Conservation (phyloP, 2,888 invertebrate genomes). For the Ectobius pallidus region DNA sequence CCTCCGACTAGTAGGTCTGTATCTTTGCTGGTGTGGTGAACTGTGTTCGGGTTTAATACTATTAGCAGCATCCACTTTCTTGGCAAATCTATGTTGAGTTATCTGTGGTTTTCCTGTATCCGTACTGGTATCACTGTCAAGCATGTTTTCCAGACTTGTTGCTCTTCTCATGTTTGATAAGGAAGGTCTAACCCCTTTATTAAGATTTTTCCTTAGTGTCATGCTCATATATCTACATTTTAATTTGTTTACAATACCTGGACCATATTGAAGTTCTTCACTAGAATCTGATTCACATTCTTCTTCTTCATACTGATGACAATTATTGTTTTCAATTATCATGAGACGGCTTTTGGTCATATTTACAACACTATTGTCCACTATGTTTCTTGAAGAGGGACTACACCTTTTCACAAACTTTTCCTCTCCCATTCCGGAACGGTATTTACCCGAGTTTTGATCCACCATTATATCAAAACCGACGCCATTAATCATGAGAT, state of each 20-base stretch:
- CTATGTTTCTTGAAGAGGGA: conserved; percentile 56
- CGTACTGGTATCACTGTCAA: conserved; percentile 65
- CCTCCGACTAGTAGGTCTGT: conserved; percentile 52
- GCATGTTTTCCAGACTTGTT: conserved; percentile 81
- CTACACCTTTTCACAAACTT: conserved; percentile 46
- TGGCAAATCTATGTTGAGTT: conserved; percentile 38
- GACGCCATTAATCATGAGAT: conserved; percentile 36
- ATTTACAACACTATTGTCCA: conserved; percentile 56
- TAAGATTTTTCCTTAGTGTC: conserved; percentile 76
- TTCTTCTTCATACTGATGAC: conserved; percentile 45
- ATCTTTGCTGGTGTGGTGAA: conserved; percentile 39
- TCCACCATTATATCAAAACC: conserved; percentile 31
- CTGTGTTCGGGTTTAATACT: conserved; percentile 27
- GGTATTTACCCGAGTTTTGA: conserved; percentile 29
- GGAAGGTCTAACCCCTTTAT: conserved; percentile 66
- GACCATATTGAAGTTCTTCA: conserved; percentile 88
- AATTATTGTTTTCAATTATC: conserved; percentile 48
- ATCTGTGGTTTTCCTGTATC: conserved; percentile 51
- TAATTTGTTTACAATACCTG: conserved; percentile 87
- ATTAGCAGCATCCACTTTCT: conserved; percentile 37
- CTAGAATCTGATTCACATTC: conserved; percentile 63
- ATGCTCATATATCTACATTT: conserved; percentile 86
- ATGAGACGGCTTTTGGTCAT: conserved; percentile 45
- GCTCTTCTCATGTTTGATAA: conserved; percentile 76
- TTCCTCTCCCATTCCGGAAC: conserved; percentile 46